phyloP scores from a whole-genome alignment of 2,113 vertebrate genomes.

The Tiliqua scincoides region DNA sequence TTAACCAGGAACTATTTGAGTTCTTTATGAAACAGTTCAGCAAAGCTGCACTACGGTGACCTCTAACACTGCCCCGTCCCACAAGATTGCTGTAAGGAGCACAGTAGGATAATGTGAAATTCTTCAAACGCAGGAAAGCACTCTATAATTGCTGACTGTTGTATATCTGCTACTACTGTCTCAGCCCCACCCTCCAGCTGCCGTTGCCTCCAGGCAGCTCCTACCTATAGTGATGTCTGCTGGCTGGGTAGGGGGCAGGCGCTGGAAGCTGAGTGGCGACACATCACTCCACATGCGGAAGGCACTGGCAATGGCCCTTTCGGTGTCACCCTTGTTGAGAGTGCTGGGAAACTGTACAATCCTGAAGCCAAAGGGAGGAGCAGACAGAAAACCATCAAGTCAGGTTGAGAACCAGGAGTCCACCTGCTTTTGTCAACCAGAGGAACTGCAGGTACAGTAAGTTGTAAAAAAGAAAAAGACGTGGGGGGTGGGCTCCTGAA shows the following conservation, averaged over 20 bases:
- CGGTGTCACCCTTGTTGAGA: slow-evolving; percentile 79
- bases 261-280: slow-evolving; percentile 79
- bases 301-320: slow-evolving; percentile 79
- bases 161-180: neutral
- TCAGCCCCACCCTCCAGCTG: neutral
- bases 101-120: too few species aligned
- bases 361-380: slow-evolving; percentile 50
- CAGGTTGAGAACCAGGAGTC: too few species aligned
- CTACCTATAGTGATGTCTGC: slow-evolving; percentile 82
- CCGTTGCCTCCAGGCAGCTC: neutral
- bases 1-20: too few species aligned
- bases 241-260: slow-evolving; percentile 60
- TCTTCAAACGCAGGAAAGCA: too few species aligned
- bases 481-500: neutral
- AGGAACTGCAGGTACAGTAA: neutral
- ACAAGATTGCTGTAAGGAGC: too few species aligned
- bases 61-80: too few species aligned
- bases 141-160: too few species aligned
- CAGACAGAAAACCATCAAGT: neutral
- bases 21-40: too few species aligned
- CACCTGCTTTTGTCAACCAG: neutral
- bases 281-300: slow-evolving; percentile 86
- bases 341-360: slow-evolving; percentile 80
- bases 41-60: too few species aligned
- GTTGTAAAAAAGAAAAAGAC: too few species aligned